Evolutionary conservation across 2,888 invertebrate species (phyloP), one percentile per base, ranked within the genome.

Genomic region (Tanypteryx hageni): DNA sequence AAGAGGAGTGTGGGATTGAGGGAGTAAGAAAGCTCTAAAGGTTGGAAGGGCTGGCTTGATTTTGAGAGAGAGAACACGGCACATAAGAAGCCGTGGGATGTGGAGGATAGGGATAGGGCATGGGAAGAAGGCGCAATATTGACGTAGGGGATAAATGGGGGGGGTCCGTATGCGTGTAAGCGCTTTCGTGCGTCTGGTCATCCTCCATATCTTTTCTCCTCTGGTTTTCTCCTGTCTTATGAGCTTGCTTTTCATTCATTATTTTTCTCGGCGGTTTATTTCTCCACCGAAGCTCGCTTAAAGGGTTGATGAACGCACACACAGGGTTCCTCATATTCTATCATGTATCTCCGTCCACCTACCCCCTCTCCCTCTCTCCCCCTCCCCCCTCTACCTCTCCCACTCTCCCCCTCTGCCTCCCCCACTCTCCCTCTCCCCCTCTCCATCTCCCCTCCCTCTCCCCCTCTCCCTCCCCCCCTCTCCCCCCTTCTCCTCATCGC

Each of bases 241-340:
- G 76, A 76, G 76, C 76, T 76, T 22, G 76, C 76, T 76, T 76
- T 76, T 16, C 76, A 76, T 76, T 76, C 76, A 76, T n/a, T 76
- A 76, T 76, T 76, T n/a, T 76, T 76, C 76, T 76, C 76, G 10
- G 22, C 22, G 76, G 76, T 22, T 76, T 76, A n/a, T 76, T 76
- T 27, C 61, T 61, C 61, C 61, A 61, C 13, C 76, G 76, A 76
- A 11, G 27, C n/a, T 76, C n/a, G 76, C 27, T 76, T 22, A 76
- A 76, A 76, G 76, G 76, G 76, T 11, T n/a, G n/a, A 76, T 1
- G 22, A n/a, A 27, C 76, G 22, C 9, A n/a, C 76, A 13, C 76
- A 27, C 27, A 22, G n/a, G 76, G 2, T n/a, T 76, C 27, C 7
- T 44, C n/a, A n/a, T n/a, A n/a, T n/a, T n/a, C n/a, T n/a, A n/a